Conservation (phyloP, 2,797 vertebrate genomes). For the Okamejei kenojei region DNA sequence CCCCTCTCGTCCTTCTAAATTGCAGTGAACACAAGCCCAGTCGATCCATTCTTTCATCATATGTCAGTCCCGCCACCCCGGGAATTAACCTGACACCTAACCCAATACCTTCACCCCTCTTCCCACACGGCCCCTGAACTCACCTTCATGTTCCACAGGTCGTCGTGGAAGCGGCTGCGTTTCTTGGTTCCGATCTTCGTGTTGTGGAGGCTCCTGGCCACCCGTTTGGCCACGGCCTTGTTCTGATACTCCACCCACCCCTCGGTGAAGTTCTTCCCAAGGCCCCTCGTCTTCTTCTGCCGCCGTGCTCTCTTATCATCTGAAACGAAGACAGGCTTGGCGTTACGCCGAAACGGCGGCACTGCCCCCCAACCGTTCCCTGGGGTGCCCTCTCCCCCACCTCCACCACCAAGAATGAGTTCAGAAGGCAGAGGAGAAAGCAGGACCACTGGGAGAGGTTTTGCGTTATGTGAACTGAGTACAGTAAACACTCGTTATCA, state of each 20-base stretch:
- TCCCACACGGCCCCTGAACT: not conserved
- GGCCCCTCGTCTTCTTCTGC: constrained; percentile 60
- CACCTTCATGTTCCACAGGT: constrained; percentile 83
- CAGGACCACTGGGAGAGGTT: no score
- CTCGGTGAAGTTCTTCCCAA: constrained; percentile 66
- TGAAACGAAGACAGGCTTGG: constrained; percentile 42
- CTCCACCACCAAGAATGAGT: no score
- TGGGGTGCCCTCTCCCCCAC: no score
- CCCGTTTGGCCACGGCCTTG: constrained; percentile 72
- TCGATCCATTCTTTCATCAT: no score
- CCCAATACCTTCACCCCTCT: not conserved
- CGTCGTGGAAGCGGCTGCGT: constrained; percentile 63
- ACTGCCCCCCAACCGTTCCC: no score
- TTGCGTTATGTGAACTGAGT: no score
- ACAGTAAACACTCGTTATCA: no score
- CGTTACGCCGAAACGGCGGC: not conserved
- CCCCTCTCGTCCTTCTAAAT: no score
- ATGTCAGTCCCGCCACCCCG: no score
- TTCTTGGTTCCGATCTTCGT: constrained; percentile 68
- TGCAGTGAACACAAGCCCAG: no score
- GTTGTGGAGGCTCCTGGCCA: constrained; percentile 71
- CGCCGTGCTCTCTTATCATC: constrained; percentile 59
- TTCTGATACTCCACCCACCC: constrained; percentile 86
- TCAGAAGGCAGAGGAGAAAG: no score
- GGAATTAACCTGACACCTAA: not conserved